phyloP scores from a whole-genome alignment of 1,140 invertebrate species.

The Penaeus chinensis region DNA sequence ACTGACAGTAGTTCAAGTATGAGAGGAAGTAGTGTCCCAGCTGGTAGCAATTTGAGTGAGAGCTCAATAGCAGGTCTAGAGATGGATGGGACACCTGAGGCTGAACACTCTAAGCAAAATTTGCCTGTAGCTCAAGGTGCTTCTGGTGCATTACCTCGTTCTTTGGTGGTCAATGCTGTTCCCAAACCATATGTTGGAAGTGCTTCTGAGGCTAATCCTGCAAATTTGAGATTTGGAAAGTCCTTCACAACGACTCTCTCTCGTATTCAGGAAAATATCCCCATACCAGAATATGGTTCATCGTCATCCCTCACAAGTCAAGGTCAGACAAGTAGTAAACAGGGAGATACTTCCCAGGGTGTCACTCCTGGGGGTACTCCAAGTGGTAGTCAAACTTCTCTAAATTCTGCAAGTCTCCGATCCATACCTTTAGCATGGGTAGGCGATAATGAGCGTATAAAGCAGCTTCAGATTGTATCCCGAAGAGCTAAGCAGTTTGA shows the following conservation, averaged over 20 bases:
- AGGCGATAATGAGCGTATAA: conserved; percentile 64
- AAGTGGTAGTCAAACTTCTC: conserved; percentile 58
- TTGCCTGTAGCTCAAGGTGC: conserved; percentile 5
- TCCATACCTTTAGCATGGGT: conserved; percentile 59
- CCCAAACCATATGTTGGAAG: conserved; percentile 61
- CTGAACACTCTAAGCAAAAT: background rate
- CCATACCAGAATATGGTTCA: conserved; percentile 66
- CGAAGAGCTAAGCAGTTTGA: conserved; percentile 81
- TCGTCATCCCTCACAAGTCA: conserved; percentile 65
- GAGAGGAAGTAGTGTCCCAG: conserved; percentile 1
- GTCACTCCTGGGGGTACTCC: conserved; percentile 43
- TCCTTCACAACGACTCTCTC: conserved; percentile 74
- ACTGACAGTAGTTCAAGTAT: conserved; percentile 51
- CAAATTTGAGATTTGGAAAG: conserved; percentile 60
- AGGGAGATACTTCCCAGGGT: conserved; percentile 64
- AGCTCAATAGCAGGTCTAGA: background rate
- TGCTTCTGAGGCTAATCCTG: conserved; percentile 16
- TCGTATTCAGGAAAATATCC: conserved; percentile 75
- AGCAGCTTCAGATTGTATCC: conserved; percentile 65
- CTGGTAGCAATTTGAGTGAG: background rate
- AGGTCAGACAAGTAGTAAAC: conserved; percentile 64
- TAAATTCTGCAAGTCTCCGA: conserved; percentile 41
- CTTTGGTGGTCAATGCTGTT: conserved; percentile 64
- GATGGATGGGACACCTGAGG: background rate
- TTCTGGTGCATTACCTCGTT: conserved; percentile 15